Percentiles rank a stretch among this genome's conserved stretches.
Conservation (phyloP, 1,140 invertebrate genomes). For the Aphis craccivora region DNA sequence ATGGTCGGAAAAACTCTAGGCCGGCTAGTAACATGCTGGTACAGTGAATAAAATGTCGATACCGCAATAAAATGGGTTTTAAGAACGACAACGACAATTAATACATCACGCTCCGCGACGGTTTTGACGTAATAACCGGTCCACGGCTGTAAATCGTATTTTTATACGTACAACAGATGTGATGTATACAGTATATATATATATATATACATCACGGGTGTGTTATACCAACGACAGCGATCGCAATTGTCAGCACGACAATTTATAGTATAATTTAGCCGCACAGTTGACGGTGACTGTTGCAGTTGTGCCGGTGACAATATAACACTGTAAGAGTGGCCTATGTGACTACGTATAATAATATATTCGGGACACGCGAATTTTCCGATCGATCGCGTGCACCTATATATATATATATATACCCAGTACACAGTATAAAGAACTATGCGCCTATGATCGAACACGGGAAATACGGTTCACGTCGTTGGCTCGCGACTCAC, state of each 20-base stretch:
- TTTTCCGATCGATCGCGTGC: conserved; percentile 27
- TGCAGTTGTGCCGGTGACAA: neutral
- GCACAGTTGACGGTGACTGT: neutral
- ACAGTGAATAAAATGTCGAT: neutral
- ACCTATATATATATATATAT: too few species aligned
- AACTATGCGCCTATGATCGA: neutral
- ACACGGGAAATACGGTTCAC: conserved; percentile 21
- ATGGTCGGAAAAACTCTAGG: neutral
- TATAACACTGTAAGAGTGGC: neutral
- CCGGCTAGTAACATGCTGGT: neutral
- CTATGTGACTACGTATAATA: neutral
- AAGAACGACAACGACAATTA: neutral
- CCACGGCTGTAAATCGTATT: neutral
- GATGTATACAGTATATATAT: neutral
- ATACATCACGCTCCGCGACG: neutral
- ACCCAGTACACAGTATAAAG: neutral
- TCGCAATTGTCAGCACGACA: neutral
- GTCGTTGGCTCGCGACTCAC: neutral
- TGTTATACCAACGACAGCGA: neutral
- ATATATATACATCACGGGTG: neutral
- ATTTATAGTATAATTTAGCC: neutral
- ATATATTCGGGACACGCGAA: neutral
- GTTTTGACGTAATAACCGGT: conserved; percentile 20
- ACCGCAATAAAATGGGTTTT: neutral
- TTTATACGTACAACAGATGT: neutral